Evolutionary conservation across 1,140 invertebrate genomes (phyloP).

Genomic region (Leucophenga varia): DNA sequence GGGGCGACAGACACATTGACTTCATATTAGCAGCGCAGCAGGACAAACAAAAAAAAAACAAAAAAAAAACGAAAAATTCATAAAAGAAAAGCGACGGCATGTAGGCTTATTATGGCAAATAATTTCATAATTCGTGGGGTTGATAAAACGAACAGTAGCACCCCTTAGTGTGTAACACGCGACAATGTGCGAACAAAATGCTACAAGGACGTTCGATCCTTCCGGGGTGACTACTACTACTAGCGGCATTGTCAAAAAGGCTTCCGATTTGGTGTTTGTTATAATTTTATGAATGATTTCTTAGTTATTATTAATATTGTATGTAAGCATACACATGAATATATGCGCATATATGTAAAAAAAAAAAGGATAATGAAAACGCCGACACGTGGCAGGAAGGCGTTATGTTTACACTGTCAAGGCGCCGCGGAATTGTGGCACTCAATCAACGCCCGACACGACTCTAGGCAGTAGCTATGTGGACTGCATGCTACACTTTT

Average conservation of each 20-base stretch:
- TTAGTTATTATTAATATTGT: constrained; percentile 52
- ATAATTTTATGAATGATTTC: constrained; percentile 53
- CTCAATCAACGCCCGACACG: background rate
- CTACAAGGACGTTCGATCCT: too few relatives aligned
- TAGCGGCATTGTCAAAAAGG: background rate
- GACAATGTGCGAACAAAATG: constrained; percentile 40
- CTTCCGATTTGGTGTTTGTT: constrained; percentile 30
- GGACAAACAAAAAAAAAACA: too few relatives aligned
- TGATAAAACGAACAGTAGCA: constrained; percentile 11
- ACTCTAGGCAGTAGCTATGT: too few relatives aligned
- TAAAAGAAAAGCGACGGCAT: constrained; percentile 16
- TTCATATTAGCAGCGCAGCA: constrained; percentile 27
- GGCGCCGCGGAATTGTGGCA: constrained; percentile 18
- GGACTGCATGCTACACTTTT: too few relatives aligned
- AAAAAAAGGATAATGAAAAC: too few relatives aligned
- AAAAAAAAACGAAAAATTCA: too few relatives aligned
- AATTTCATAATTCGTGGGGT: constrained; percentile 47
- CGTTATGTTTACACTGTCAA: constrained; percentile 48
- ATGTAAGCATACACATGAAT: constrained; percentile 25
- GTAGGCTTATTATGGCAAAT: constrained; percentile 41
- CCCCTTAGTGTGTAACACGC: background rate
- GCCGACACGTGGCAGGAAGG: constrained; percentile 47
- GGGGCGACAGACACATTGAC: constrained; percentile 20
- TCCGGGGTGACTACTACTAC: too few relatives aligned
- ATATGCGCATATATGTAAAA: too few relatives aligned